These are phyloP conservation scores for Spheniscus humboldti DNA, from an alignment of 2,797 vertebrate genomes.

Conservation along the genomic window DNA sequence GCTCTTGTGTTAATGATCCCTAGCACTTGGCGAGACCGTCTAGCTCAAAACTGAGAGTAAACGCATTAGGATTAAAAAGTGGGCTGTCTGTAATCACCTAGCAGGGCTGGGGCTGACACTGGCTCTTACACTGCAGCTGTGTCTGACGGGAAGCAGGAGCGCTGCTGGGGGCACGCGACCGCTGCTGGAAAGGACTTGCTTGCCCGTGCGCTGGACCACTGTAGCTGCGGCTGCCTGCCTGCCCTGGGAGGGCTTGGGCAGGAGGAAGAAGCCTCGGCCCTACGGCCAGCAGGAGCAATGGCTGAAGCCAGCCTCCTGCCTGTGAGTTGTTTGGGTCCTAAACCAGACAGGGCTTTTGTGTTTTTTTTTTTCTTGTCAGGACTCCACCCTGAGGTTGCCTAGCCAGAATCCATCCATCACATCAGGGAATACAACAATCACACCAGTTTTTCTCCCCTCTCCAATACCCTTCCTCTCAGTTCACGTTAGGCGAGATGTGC, in stretches of 20 bases:
- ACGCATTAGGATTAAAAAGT: not conserved
- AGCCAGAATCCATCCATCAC: not conserved
- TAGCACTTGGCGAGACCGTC: accelerated
- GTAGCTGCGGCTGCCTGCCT: not conserved
- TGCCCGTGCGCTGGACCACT: not conserved
- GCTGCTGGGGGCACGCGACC: not conserved
- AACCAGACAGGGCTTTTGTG: not conserved
- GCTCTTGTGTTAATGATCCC: not conserved
- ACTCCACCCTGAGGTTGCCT: accelerated
- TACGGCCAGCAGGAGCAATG: not conserved
- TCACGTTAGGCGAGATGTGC: not conserved
- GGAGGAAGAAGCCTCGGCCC: not conserved
- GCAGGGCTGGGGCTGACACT: not conserved
- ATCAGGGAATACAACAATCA: not conserved
- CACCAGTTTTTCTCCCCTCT: not conserved
- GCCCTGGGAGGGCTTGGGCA: accelerated
- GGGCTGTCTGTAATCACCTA: not conserved
- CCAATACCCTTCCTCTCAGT: not conserved
- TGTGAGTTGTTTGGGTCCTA: not conserved
- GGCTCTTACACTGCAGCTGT: not conserved
- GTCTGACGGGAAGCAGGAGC: not conserved
- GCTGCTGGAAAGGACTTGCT: not conserved
- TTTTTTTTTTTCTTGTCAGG: not conserved
- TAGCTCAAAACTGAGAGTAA: not conserved
- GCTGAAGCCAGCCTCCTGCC: not conserved